Percentiles rank a stretch among this genome's conserved stretches.
These are phyloP conservation scores for Dolichotis patagonum DNA, from an alignment of 2,113 vertebrate species.

Conservation along the genomic window DNA sequence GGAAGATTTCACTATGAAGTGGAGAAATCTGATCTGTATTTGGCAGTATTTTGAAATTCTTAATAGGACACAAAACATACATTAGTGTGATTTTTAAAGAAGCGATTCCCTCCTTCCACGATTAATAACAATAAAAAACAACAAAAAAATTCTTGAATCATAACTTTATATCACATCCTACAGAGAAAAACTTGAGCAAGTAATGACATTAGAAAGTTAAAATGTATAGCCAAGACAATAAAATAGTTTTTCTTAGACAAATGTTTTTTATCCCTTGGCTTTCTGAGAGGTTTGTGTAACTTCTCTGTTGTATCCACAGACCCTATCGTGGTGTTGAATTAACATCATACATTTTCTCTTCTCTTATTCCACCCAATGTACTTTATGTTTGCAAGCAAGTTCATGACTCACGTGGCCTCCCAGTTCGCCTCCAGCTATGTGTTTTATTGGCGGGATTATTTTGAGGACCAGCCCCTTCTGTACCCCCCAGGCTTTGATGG, in stretches of 20 bases:
- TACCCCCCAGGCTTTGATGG: constrained; percentile 98
- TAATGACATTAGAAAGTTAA: neutral
- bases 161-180: neutral
- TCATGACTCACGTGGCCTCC: constrained; percentile 97
- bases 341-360: constrained; percentile 63
- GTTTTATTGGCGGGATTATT: constrained; percentile 97
- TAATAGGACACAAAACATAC: neutral
- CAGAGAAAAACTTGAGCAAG: neutral
- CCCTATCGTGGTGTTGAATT: constrained; percentile 23
- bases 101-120: neutral
- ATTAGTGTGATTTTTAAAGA: constrained; percentile 28
- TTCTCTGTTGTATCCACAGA: constrained; percentile 38
- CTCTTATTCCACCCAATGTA: constrained; percentile 52
- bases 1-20: constrained; percentile 1
- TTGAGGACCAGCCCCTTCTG: constrained; percentile 93
- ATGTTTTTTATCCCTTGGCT: constrained; percentile 42
- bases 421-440: constrained; percentile 98
- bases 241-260: constrained; percentile 21
- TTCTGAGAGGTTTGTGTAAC: constrained; percentile 41
- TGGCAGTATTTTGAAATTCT: constrained; percentile 57
- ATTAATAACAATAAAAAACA: neutral
- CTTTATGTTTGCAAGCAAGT: constrained; percentile 91
- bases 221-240: neutral
- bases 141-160: neutral
- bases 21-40: constrained; percentile 16